These are phyloP conservation scores for Helostoma temminkii DNA, from an alignment of 2,797 vertebrate species.

Conservation along the genomic window DNA sequence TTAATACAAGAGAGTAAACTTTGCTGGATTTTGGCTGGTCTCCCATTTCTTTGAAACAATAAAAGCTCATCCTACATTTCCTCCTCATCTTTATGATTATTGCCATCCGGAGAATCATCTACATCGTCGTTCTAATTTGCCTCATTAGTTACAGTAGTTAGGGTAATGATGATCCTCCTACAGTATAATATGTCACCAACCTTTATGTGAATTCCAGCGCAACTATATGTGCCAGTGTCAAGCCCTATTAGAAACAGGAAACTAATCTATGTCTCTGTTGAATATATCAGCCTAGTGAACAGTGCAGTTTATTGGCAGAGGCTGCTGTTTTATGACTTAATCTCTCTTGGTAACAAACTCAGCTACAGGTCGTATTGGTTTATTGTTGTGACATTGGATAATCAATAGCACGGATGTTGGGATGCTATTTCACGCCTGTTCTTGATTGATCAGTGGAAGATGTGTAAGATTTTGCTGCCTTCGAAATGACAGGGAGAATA, in stretches of 20 bases:
- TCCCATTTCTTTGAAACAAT: conserved; percentile 68
- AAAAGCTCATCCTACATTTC: conserved; percentile 65
- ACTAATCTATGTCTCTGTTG: conserved; percentile 55
- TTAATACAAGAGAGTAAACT: conserved; percentile 76
- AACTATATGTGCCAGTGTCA: conserved; percentile 50
- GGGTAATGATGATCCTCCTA: conserved; percentile 68
- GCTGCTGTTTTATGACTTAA: conserved; percentile 76
- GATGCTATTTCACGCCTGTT: conserved; percentile 55
- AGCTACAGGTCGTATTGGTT: conserved; percentile 71
- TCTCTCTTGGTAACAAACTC: conserved; percentile 56
- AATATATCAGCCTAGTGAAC: conserved; percentile 66
- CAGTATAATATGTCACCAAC: conserved; percentile 64
- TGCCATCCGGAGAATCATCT: conserved; percentile 63
- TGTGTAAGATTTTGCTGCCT: conserved; percentile 27
- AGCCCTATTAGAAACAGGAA: conserved; percentile 62
- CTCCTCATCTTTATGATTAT: conserved; percentile 71
- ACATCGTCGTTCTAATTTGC: conserved; percentile 73
- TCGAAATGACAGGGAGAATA: conserved; percentile 32
- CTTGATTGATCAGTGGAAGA: conserved; percentile 61
- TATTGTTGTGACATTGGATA: conserved; percentile 70
- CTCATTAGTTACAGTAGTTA: conserved; percentile 81
- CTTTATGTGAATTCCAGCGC: conserved; percentile 65
- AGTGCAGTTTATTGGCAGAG: conserved; percentile 64
- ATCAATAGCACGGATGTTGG: conserved; percentile 71
- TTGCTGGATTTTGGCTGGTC: conserved; percentile 66